Evolutionary conservation across 2,113 vertebrate genomes (phyloP), one percentile per base, ranked within the genome.

Genomic region (Semicossyphus pulcher): DNA sequence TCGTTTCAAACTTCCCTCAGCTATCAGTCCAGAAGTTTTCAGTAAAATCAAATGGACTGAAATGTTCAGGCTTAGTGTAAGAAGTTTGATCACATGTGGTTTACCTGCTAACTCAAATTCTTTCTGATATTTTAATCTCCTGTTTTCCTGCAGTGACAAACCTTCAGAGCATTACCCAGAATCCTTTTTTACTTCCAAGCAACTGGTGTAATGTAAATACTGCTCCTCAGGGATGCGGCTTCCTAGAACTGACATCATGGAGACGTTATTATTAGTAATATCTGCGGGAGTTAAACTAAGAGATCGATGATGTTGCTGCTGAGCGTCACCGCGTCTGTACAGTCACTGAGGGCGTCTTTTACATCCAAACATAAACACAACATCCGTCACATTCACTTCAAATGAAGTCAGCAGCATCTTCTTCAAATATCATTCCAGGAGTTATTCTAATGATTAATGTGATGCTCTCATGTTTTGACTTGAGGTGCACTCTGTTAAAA

Each of bases 161-260:
- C 5, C 20, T 44, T 29, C 23, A 1, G 10, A 72, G 80, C 42
- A 70, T 80, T 48, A 71, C 64, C 60, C 52, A 56, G 58, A 67
- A 74, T 78, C 12, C 44, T 26, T 56, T 57, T 37, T 57, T 54
- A 62, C 66, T 80, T 42, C 36, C 25, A 14, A 80, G 60, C 54
- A 45, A 72, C 34, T 59, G 37, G 28, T 21, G 23, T 69, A 83
- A 74, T 80, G 66, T 90, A 91, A 90, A 89, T 76, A 88, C 75
- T 81, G 74, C 74, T 83, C 49, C 72, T 79, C 60, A 76, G 41
- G 56, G 48, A 54, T 48, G 42, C 59, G 77, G 70, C 53, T 86
- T 87, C 90, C 83, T 52, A 67, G 82, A 88, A 90, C 39, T 87
- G 80, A 88, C 78, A 70, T 88, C 88, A 89, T 48, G 67, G 70